A percentile compares a stretch with the other conserved stretches of the same genome.
These are phyloP conservation scores for Eumacrocentrus americanus DNA, from an alignment of 2,888 invertebrate genomes.

Conservation along the genomic window DNA sequence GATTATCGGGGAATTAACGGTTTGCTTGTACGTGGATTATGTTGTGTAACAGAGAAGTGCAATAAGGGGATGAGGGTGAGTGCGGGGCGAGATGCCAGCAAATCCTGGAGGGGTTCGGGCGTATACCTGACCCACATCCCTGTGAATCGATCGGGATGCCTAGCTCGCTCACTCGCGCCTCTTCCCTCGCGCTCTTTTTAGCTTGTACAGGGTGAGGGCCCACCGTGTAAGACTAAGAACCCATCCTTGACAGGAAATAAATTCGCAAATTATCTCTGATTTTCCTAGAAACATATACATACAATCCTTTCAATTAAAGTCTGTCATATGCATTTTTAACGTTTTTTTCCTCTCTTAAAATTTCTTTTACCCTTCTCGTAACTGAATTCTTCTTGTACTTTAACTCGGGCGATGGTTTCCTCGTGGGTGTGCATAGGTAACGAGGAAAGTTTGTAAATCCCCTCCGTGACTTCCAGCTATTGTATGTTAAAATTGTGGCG, in stretches of 20 bases:
- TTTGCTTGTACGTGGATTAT: conserved; percentile 12
- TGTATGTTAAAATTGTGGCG: too few relatives aligned
- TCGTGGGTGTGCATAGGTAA: background rate
- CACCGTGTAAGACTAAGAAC: background rate
- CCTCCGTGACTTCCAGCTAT: too few relatives aligned
- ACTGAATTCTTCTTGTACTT: too few relatives aligned
- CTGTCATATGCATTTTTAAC: too few relatives aligned
- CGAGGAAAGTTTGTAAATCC: background rate
- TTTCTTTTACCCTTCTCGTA: too few relatives aligned
- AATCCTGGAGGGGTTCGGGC: conserved; percentile 47
- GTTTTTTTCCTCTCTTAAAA: too few relatives aligned
- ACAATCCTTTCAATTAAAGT: too few relatives aligned
- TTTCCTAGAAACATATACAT: too few relatives aligned
- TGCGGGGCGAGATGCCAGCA: conserved; percentile 33
- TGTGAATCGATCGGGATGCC: conserved; percentile 45
- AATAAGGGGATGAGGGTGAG: conserved; percentile 26
- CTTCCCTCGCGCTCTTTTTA: background rate
- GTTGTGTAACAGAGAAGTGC: conserved; percentile 7
- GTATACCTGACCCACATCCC: conserved; percentile 53
- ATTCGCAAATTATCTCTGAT: background rate
- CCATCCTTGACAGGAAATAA: background rate
- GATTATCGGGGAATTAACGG: conserved; percentile 8
- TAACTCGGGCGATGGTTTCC: too few relatives aligned
- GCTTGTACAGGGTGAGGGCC: background rate
- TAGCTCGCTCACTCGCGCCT: conserved; percentile 17